phyloP scores from a whole-genome alignment of 2,797 vertebrate species.

The Caiman crocodilus region DNA sequence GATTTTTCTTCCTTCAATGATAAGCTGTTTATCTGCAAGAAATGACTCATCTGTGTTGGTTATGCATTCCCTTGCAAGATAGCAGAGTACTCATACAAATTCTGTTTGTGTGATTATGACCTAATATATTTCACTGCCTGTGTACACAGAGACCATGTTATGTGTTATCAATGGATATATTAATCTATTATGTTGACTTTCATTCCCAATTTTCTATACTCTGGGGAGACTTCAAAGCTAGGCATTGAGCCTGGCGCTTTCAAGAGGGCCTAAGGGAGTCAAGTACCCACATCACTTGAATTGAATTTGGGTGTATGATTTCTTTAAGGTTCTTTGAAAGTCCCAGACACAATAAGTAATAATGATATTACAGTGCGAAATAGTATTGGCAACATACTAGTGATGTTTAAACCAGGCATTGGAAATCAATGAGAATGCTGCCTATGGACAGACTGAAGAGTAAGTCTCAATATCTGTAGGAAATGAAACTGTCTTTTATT shows the following conservation, averaged over 20 bases:
- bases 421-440: neutral
- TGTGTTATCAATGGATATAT: neutral
- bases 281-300: neutral
- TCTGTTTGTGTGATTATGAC: neutral
- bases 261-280: neutral
- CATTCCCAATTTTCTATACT: neutral
- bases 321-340: neutral
- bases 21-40: neutral
- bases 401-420: neutral
- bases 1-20: neutral
- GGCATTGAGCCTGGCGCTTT: neutral
- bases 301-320: fast-evolving
- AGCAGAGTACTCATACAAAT: neutral
- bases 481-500: neutral
- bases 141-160: fast-evolving
- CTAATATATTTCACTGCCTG: neutral
- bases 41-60: neutral
- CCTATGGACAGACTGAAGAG: neutral
- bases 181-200: neutral
- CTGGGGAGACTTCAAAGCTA: neutral
- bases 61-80: neutral
- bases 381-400: neutral
- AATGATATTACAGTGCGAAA: neutral
- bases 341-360: neutral
- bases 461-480: neutral